Conservation (phyloP, 2,888 invertebrate species). For the Drosophila robusta region DNA sequence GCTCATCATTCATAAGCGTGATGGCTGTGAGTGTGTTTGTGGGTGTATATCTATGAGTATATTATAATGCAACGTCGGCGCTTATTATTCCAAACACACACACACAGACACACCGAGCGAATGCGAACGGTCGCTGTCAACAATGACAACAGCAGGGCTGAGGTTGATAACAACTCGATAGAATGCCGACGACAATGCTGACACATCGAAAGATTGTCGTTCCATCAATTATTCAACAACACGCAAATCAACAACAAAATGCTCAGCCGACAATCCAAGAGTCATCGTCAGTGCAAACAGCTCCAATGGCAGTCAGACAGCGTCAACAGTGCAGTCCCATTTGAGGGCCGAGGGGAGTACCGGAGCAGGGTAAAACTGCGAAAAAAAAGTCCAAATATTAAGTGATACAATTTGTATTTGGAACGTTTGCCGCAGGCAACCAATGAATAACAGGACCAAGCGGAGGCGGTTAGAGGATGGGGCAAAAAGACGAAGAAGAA, state of each 20-base stretch:
- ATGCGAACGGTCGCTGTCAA: conserved; percentile 48
- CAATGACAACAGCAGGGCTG: conserved; percentile 42
- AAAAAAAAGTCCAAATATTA: conserved; percentile 54
- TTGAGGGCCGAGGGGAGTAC: neutral
- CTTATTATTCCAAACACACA: conserved; percentile 68
- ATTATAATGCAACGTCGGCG: conserved; percentile 62
- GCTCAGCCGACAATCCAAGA: conserved; percentile 56
- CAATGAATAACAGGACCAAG: conserved; percentile 56
- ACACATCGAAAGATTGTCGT: conserved; percentile 77
- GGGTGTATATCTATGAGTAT: conserved; percentile 12
- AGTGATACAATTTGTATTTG: conserved; percentile 74
- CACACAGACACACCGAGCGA: conserved; percentile 34
- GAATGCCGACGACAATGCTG: conserved; percentile 68
- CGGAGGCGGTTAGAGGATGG: neutral
- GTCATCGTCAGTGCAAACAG: conserved; percentile 47
- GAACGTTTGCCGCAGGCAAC: conserved; percentile 65
- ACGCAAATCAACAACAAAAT: conserved; percentile 77
- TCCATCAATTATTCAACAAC: conserved; percentile 77
- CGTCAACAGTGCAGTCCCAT: conserved; percentile 40
- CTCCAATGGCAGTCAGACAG: conserved; percentile 28
- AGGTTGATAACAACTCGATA: conserved; percentile 58
- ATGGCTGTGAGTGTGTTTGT: conserved; percentile 9
- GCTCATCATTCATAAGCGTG: conserved; percentile 67
- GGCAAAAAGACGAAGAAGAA: conserved; percentile 6
- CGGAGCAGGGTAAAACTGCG: conserved; percentile 13